Percentiles rank a stretch among this genome's conserved stretches.
These are phyloP conservation scores for Gambusia yucatana DNA, from an alignment of 2,797 vertebrate genomes.

Conservation along the genomic window DNA sequence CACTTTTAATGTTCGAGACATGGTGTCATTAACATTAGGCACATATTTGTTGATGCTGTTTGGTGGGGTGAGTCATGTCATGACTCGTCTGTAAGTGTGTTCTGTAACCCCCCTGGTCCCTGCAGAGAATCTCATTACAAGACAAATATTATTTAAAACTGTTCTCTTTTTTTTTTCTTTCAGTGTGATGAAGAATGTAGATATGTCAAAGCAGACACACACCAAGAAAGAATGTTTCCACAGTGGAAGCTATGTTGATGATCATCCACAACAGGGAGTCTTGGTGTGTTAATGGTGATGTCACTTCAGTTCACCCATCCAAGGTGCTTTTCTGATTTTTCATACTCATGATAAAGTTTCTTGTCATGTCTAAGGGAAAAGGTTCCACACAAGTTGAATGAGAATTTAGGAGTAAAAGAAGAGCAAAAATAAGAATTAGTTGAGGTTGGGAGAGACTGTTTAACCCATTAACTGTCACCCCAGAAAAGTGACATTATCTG, in stretches of 20 bases:
- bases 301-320: constrained; percentile 21
- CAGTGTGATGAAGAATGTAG: constrained; percentile 54
- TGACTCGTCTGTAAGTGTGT: constrained; percentile 65
- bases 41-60: constrained; percentile 62
- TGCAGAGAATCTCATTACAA: constrained; percentile 72
- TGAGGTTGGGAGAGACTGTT: background rate
- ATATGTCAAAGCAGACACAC: constrained; percentile 63
- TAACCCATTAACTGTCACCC: too few relatives aligned
- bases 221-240: constrained; percentile 35
- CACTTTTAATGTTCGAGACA: constrained; percentile 60
- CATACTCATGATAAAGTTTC: constrained; percentile 1
- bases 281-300: constrained; percentile 28
- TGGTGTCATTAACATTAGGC: constrained; percentile 74
- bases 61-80: constrained; percentile 68
- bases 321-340: constrained; percentile 26
- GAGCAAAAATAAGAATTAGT: background rate
- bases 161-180: constrained; percentile 45
- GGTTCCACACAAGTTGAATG: background rate
- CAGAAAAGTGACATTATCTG: too few relatives aligned
- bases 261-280: constrained; percentile 34
- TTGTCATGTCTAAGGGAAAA: constrained; percentile 7
- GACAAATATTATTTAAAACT: constrained; percentile 45
- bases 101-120: constrained; percentile 64
- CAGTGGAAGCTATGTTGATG: constrained; percentile 55
- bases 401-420: constrained; percentile 4